These are phyloP conservation scores for Lasius platythorax DNA, from an alignment of 2,888 invertebrate genomes.

Conservation along the genomic window DNA sequence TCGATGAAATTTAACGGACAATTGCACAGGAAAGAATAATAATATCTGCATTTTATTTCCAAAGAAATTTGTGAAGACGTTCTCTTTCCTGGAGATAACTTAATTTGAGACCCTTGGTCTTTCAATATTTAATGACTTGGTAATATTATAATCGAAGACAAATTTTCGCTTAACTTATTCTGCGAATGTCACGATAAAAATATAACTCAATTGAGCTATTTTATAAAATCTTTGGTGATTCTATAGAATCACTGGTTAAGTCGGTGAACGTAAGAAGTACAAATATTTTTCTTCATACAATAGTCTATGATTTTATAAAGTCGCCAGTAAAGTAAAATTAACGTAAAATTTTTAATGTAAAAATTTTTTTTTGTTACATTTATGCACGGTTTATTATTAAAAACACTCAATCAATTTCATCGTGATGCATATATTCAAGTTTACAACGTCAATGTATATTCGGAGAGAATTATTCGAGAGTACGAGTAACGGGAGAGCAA, in stretches of 20 bases:
- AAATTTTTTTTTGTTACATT: slow-evolving; percentile 13
- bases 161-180: slow-evolving; percentile 1
- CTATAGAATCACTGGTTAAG: not conserved
- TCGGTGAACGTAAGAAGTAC: not conserved
- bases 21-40: not conserved
- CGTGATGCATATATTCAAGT: not conserved
- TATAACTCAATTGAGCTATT: not conserved
- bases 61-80: not conserved
- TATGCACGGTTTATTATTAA: not conserved
- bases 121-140: slow-evolving; percentile 7
- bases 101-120: not conserved
- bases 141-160: not conserved
- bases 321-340: not conserved
- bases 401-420: not conserved
- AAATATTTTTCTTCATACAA: not conserved
- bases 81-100: not conserved
- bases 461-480: slow-evolving; percentile 18
- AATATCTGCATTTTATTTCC: not conserved
- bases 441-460: not conserved
- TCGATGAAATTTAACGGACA: not conserved
- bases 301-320: slow-evolving; percentile 17
- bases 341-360: not conserved
- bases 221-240: slow-evolving; percentile 8
- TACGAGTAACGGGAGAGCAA: not conserved
- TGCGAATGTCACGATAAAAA: not conserved